Evolutionary conservation across 2,888 invertebrate species (phyloP).

Genomic region (Fabriciana adippe): DNA sequence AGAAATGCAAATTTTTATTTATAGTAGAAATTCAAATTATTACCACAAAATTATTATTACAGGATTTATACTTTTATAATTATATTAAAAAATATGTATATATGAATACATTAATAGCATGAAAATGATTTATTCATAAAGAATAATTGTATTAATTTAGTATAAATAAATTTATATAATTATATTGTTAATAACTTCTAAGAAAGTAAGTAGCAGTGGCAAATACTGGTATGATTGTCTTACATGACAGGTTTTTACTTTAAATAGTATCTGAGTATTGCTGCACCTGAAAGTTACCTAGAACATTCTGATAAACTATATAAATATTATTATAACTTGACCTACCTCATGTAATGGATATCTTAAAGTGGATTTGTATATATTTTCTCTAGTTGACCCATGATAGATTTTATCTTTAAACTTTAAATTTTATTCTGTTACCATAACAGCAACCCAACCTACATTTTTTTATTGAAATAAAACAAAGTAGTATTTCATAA

Average conservation of each 20-base stretch:
- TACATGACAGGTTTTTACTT: background rate
- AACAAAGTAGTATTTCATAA: background rate
- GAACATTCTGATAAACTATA: constrained; percentile 33
- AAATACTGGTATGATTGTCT: background rate
- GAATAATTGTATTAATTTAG: no score
- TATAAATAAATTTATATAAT: no score
- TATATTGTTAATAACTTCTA: no score
- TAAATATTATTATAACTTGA: constrained; percentile 39
- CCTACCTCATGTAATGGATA: constrained; percentile 39
- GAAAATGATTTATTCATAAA: no score
- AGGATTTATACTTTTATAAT: no score
- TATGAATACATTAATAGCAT: no score
- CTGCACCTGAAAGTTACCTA: constrained; percentile 30
- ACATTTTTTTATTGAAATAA: background rate
- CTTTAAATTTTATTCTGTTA: constrained; percentile 29
- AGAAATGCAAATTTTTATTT: no score
- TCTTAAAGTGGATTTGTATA: constrained; percentile 28
- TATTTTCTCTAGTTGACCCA: constrained; percentile 37
- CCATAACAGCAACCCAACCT: constrained; percentile 15
- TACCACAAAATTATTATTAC: no score
- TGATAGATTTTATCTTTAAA: constrained; percentile 32
- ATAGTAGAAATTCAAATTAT: no score
- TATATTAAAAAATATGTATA: no score
- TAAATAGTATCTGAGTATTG: background rate
- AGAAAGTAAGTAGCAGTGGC: no score